A percentile compares a stretch with the other conserved stretches of the same genome.
phyloP scores from a whole-genome alignment of 2,113 vertebrate species.

The Pterophyllum scalare region DNA sequence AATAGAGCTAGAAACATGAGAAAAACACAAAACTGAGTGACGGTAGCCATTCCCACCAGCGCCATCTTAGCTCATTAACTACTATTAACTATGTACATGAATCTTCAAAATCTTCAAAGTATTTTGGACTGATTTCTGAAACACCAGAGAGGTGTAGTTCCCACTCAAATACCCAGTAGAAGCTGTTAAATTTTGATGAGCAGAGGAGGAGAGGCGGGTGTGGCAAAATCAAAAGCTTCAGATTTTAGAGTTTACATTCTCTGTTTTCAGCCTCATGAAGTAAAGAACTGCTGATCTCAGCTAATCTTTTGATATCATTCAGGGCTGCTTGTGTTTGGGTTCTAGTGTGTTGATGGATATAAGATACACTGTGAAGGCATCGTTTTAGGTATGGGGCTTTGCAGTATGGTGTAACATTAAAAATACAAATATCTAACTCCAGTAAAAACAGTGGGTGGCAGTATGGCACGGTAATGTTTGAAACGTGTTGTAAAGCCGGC shows the following conservation, averaged over 20 bases:
- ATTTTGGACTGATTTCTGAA: neutral
- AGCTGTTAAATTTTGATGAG: neutral
- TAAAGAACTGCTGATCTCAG: neutral
- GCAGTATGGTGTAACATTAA: neutral
- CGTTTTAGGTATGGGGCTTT: fast-evolving
- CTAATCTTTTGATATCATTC: fast-evolving
- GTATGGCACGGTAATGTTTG: neutral
- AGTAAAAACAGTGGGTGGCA: neutral
- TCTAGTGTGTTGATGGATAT: too few relatives aligned
- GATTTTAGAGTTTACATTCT: neutral
- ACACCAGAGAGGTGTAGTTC: too few relatives aligned
- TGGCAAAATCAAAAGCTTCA: neutral
- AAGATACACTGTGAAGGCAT: too few relatives aligned
- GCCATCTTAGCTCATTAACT: too few relatives aligned
- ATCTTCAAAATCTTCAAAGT: neutral
- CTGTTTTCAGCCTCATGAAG: neutral
- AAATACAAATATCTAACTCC: neutral
- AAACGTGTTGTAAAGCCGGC: neutral
- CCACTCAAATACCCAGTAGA: neutral
- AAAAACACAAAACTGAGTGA: too few relatives aligned
- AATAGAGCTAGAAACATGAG: too few relatives aligned
- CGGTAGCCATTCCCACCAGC: too few relatives aligned
- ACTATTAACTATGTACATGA: neutral
- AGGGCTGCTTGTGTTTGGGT: too few relatives aligned
- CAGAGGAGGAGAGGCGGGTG: neutral